Evolutionary conservation across 2,113 vertebrate genomes (phyloP).

Genomic region (Microtus richardsoni): DNA sequence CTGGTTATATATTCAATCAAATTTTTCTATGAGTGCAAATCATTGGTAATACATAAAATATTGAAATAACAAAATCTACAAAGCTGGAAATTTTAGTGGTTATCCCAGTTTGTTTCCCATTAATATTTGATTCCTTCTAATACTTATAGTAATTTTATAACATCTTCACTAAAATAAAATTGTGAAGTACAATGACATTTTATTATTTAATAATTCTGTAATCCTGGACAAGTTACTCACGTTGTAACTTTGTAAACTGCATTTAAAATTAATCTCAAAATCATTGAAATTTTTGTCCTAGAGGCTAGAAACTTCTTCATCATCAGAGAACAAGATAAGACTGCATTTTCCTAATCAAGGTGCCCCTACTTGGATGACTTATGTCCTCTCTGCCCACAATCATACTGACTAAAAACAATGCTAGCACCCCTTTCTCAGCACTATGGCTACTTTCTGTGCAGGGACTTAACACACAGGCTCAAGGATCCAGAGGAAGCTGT

Average conservation of each 20-base stretch:
- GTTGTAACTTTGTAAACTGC: not conserved
- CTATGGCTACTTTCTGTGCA: accelerated
- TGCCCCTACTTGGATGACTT: not conserved
- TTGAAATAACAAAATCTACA: not conserved
- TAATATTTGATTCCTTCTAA: not conserved
- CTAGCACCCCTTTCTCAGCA: not conserved
- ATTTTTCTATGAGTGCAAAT: not conserved
- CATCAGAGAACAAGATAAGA: not conserved
- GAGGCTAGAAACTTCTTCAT: conserved; percentile 19
- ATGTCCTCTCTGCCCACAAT: not conserved
- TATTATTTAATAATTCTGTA: conserved; percentile 35
- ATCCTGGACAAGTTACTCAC: not conserved
- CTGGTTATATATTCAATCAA: not conserved
- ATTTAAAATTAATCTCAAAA: conserved; percentile 53
- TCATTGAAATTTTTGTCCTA: conserved; percentile 34
- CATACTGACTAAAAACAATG: conserved; percentile 15
- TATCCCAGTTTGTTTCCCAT: not conserved
- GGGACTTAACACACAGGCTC: not conserved
- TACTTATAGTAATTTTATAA: conserved; percentile 15
- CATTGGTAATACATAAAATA: not conserved
- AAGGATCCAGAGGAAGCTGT: not conserved
- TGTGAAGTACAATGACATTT: not conserved
- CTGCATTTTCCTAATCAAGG: not conserved
- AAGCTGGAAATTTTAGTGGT: not conserved
- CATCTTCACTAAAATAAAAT: not conserved